These are phyloP conservation scores for Agrotis puta DNA, from an alignment of 2,888 invertebrate species.

Conservation along the genomic window DNA sequence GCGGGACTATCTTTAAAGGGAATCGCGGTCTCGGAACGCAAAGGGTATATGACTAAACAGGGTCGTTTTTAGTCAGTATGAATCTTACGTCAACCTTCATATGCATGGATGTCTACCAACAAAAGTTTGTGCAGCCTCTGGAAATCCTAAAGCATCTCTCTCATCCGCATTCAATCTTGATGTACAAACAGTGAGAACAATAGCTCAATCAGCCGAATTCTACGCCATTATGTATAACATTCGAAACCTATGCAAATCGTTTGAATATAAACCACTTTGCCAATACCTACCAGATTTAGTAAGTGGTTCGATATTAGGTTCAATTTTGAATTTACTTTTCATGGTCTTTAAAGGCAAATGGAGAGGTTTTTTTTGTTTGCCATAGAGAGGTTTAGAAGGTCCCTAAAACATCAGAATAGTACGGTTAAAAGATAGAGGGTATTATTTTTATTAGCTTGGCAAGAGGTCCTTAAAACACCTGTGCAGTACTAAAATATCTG, in stretches of 20 bases:
- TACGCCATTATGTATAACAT: conserved; percentile 43
- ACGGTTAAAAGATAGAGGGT: not conserved
- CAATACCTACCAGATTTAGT: conserved; percentile 27
- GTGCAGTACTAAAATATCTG: too few relatives aligned
- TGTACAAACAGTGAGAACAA: conserved; percentile 61
- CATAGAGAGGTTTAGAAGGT: too few relatives aligned
- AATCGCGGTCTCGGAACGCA: too few relatives aligned
- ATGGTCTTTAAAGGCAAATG: too few relatives aligned
- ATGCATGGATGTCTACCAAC: not conserved
- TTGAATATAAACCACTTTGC: conserved; percentile 36
- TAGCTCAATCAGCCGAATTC: conserved; percentile 59
- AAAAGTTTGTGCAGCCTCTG: not conserved
- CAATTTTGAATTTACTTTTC: conserved; percentile 1
- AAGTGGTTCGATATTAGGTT: conserved; percentile 14
- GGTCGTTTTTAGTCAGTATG: too few relatives aligned
- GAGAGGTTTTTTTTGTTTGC: too few relatives aligned
- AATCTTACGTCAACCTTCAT: too few relatives aligned
- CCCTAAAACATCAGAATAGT: too few relatives aligned
- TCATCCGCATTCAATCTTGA: conserved; percentile 52
- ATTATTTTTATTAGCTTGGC: not conserved
- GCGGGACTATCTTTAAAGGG: too few relatives aligned
- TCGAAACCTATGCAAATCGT: conserved; percentile 52
- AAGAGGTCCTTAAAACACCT: not conserved
- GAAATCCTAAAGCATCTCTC: conserved; percentile 21
- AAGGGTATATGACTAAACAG: too few relatives aligned